Evolutionary conservation across 2,113 vertebrate species (phyloP).

Genomic region (Macrotis lagotis): DNA sequence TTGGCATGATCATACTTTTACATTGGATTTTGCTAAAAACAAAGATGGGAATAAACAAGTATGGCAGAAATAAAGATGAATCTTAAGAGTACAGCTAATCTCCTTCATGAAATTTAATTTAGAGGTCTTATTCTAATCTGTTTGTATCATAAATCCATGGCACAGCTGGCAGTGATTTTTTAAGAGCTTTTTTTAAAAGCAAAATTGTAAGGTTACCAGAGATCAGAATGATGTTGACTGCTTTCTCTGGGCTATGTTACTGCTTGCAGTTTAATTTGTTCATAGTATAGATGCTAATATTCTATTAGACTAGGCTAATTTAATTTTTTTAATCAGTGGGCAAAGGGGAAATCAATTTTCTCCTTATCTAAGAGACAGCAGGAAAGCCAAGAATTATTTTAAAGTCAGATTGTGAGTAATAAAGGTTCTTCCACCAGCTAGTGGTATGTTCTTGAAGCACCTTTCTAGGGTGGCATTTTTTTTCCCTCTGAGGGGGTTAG

Average conservation of each 20-base stretch:
- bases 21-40: conserved; percentile 48
- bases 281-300: not conserved
- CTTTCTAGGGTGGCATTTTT: not conserved
- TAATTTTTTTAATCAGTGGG: not conserved
- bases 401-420: not conserved
- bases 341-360: conserved; percentile 15
- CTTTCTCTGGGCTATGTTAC: not conserved
- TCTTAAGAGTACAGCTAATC: conserved; percentile 37
- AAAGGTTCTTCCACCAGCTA: not conserved
- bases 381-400: not conserved
- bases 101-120: conserved; percentile 66
- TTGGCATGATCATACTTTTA: conserved; percentile 1
- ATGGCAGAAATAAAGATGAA: not conserved
- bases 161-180: conserved; percentile 57
- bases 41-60: not conserved
- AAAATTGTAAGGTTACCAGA: conserved; percentile 39
- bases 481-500: not conserved
- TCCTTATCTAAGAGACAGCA: not conserved
- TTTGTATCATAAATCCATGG: conserved; percentile 63
- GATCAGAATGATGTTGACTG: not conserved
- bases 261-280: not conserved
- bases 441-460: not conserved
- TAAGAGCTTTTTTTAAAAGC: conserved; percentile 18
- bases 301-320: conserved; percentile 30
- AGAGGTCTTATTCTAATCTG: conserved; percentile 41